These are phyloP conservation scores for Cynopterus sphinx DNA, from an alignment of 2,797 vertebrate species.

Conservation along the genomic window DNA sequence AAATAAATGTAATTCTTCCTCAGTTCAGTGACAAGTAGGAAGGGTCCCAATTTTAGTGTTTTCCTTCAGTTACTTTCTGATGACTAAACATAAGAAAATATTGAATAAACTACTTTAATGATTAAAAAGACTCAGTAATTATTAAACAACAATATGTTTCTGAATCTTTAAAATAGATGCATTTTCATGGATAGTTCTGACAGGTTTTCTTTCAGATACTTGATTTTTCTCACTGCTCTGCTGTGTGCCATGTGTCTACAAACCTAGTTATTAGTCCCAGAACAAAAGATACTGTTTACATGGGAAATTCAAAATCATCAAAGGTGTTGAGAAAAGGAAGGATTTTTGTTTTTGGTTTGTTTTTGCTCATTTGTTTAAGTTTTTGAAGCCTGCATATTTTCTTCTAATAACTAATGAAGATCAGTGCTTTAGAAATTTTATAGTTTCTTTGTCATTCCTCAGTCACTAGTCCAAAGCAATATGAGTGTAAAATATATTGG, in stretches of 20 bases:
- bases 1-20: background rate
- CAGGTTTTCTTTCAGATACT: constrained; percentile 55
- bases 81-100: background rate
- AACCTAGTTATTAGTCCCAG: constrained; percentile 51
- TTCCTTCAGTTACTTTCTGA: background rate
- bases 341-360: background rate
- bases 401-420: background rate
- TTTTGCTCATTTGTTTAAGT: background rate
- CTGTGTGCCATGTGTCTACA: background rate
- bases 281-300: constrained; percentile 54
- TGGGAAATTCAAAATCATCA: background rate
- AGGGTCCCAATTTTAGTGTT: background rate
- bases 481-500: background rate
- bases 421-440: background rate
- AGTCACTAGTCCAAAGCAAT: background rate
- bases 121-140: background rate
- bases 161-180: constrained; percentile 47
- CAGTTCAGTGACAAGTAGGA: background rate
- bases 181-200: constrained; percentile 58
- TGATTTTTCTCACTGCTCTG: constrained; percentile 51
- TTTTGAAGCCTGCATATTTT: background rate
- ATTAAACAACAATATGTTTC: background rate
- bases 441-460: background rate
- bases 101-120: background rate
- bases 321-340: background rate